These are phyloP conservation scores for Phyllotreta cruciferae DNA, from an alignment of 2,888 invertebrate species.

Conservation along the genomic window DNA sequence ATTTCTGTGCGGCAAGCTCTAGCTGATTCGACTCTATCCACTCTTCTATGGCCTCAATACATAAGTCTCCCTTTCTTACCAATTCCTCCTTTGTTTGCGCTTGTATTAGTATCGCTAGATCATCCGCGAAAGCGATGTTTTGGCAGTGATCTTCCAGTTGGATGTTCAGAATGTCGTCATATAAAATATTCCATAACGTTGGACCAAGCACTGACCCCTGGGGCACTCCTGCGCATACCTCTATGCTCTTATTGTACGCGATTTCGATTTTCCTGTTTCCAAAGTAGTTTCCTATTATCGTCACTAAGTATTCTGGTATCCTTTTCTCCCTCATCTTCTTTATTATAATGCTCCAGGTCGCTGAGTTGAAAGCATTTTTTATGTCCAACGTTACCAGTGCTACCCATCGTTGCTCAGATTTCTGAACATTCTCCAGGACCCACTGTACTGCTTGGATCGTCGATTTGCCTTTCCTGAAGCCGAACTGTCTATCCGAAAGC, in stretches of 20 bases:
- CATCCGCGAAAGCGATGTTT: slow-evolving; percentile 4
- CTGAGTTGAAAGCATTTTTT: too few species aligned
- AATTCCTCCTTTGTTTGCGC: not conserved
- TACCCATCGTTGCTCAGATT: too few species aligned
- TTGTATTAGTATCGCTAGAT: slow-evolving; percentile 1
- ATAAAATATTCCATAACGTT: slow-evolving; percentile 5
- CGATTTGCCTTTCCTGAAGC: slow-evolving; percentile 30
- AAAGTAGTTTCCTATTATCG: too few species aligned
- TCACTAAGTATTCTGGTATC: too few species aligned
- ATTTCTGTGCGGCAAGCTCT: slow-evolving; percentile 1
- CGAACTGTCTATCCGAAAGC: slow-evolving; percentile 28
- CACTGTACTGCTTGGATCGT: too few species aligned
- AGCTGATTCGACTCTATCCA: not conserved
- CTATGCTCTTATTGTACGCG: too few species aligned
- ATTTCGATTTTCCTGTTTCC: too few species aligned
- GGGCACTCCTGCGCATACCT: not conserved
- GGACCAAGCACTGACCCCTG: slow-evolving; percentile 16
- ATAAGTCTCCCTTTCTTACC: not conserved
- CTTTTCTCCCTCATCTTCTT: too few species aligned
- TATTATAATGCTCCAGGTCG: too few species aligned
- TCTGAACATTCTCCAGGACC: too few species aligned
- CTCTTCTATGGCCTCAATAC: not conserved
- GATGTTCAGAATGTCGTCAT: not conserved
- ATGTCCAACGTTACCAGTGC: too few species aligned
- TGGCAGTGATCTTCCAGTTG: too few species aligned